Evolutionary conservation across 2,113 vertebrate species (phyloP).

Genomic region (Protobothrops flavoviridis): DNA sequence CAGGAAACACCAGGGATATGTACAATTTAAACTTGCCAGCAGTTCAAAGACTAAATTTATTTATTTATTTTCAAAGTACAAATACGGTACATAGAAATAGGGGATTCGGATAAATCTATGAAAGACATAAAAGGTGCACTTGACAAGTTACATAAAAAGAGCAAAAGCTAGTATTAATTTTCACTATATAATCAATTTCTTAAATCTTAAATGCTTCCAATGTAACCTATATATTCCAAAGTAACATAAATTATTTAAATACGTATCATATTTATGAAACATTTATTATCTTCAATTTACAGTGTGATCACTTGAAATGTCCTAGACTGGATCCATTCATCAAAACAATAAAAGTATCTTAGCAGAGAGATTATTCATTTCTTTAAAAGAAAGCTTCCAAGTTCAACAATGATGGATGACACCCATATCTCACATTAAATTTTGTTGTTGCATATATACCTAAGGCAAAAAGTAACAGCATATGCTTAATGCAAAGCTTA

Average conservation of each 20-base stretch:
- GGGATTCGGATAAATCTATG: slow-evolving; percentile 18
- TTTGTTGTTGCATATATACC: background rate
- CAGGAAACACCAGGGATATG: background rate
- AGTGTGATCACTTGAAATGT: background rate
- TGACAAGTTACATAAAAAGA: background rate
- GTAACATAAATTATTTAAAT: background rate
- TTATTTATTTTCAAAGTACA: slow-evolving; percentile 28
- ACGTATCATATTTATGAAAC: background rate
- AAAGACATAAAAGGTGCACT: slow-evolving; percentile 9
- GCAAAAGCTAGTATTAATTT: slow-evolving; percentile 13
- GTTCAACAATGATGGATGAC: background rate
- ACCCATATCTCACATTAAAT: background rate
- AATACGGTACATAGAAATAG: slow-evolving; percentile 24
- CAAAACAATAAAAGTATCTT: background rate
- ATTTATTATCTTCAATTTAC: background rate
- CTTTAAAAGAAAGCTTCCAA: background rate
- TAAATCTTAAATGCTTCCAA: slow-evolving; percentile 18
- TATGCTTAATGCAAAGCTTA: background rate
- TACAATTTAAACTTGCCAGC: background rate
- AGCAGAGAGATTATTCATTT: background rate
- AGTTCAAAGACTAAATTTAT: slow-evolving; percentile 17
- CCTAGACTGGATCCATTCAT: background rate
- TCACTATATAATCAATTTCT: slow-evolving; percentile 13
- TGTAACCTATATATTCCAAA: background rate
- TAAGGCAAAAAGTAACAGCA: background rate